These are phyloP conservation scores for Danio choprae DNA, from an alignment of 2,797 vertebrate species.

Conservation along the genomic window DNA sequence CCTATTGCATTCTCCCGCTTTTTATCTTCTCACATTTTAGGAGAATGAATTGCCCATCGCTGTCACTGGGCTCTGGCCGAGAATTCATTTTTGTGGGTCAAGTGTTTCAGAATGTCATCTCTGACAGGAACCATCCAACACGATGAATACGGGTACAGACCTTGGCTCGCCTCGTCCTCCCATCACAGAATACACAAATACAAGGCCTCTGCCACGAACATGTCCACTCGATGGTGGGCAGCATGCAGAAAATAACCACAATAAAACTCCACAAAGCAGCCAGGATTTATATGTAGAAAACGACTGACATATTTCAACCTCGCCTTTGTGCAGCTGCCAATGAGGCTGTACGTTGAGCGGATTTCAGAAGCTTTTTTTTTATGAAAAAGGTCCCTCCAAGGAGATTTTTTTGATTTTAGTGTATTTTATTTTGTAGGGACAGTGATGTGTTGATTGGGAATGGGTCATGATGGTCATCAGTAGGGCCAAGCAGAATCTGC, in stretches of 20 bases:
- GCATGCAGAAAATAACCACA: constrained; percentile 68
- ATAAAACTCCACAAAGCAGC: constrained; percentile 62
- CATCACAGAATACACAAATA: constrained; percentile 72
- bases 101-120: constrained; percentile 69
- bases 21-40: constrained; percentile 80
- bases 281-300: constrained; percentile 49
- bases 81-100: constrained; percentile 70
- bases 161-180: constrained; percentile 67
- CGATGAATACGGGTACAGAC: constrained; percentile 77
- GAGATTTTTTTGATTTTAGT: background rate
- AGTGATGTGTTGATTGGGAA: background rate
- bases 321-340: constrained; percentile 17
- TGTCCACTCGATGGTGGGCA: constrained; percentile 54
- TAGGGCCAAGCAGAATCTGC: too few relatives aligned
- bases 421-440: background rate
- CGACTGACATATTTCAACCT: constrained; percentile 39
- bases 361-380: constrained; percentile 5
- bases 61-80: constrained; percentile 65
- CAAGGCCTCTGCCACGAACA: constrained; percentile 61
- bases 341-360: constrained; percentile 3
- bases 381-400: constrained; percentile 15
- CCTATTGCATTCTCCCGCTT: constrained; percentile 73
- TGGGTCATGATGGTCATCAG: background rate
- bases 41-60: constrained; percentile 74
- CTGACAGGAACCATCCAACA: constrained; percentile 76